Evolutionary conservation across 2,888 invertebrate species (phyloP).

Genomic region (Phyto melanocephala): DNA sequence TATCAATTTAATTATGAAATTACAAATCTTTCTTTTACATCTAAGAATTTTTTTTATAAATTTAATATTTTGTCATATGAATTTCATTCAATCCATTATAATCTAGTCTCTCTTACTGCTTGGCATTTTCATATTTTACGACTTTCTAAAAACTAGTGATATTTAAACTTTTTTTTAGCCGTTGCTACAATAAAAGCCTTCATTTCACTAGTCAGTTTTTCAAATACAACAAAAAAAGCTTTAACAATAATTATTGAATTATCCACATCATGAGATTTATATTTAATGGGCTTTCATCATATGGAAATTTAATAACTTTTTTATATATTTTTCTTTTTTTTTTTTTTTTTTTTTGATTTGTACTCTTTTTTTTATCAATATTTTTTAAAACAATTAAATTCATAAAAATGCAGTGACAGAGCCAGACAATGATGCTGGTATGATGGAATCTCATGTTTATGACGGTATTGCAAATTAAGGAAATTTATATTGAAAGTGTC

Average conservation of each 20-base stretch:
- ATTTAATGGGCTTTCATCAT: constrained; percentile 52
- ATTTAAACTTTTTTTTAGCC: background rate
- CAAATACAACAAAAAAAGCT: constrained; percentile 19
- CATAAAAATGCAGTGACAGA: constrained; percentile 22
- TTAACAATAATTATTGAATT: constrained; percentile 42
- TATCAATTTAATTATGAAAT: too few relatives aligned
- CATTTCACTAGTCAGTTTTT: constrained; percentile 7
- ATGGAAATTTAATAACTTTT: constrained; percentile 47
- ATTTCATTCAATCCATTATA: background rate
- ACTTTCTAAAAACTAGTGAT: constrained; percentile 6
- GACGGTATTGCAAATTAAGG: constrained; percentile 64
- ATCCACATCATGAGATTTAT: constrained; percentile 40
- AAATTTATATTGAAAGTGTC: constrained; percentile 66
- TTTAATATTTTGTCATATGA: too few relatives aligned
- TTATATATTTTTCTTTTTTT: constrained; percentile 12
- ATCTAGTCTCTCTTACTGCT: background rate
- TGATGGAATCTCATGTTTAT: constrained; percentile 68
- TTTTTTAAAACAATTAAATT: constrained; percentile 27
- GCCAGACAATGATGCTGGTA: constrained; percentile 20
- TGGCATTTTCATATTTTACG: background rate
- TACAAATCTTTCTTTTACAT: too few relatives aligned
- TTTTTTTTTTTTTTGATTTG: too few relatives aligned
- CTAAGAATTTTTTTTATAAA: too few relatives aligned
- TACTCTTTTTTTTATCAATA: background rate
- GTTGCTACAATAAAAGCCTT: constrained; percentile 12